phyloP scores from a whole-genome alignment of 1,140 invertebrate species.

The Papilio dardanus region DNA sequence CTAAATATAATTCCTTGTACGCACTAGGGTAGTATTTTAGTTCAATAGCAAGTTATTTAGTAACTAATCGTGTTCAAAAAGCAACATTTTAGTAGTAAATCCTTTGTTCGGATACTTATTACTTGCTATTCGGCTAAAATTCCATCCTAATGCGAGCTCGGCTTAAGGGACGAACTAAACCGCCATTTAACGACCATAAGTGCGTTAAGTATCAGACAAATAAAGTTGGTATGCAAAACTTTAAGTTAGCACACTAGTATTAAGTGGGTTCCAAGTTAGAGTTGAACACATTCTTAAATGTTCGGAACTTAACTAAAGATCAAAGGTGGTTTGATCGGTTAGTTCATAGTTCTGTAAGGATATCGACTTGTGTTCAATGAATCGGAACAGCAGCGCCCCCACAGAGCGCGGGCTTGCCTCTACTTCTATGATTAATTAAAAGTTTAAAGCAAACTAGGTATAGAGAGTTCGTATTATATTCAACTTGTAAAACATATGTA shows the following conservation, averaged over 20 bases:
- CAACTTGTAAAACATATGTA: background rate
- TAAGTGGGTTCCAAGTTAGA: constrained; percentile 3
- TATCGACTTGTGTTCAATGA: background rate
- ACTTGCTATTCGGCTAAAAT: too few species aligned
- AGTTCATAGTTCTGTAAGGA: constrained; percentile 6
- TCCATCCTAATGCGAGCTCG: too few species aligned
- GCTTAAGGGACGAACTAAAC: too few species aligned
- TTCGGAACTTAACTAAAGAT: background rate
- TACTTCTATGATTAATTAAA: constrained; percentile 1
- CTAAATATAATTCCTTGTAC: too few species aligned
- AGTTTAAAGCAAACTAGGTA: background rate
- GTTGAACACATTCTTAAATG: background rate
- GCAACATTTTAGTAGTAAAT: too few species aligned
- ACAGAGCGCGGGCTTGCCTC: background rate
- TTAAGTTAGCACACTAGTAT: background rate
- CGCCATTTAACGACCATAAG: too few species aligned
- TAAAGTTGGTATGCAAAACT: background rate
- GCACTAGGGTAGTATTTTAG: too few species aligned
- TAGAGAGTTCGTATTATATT: too few species aligned
- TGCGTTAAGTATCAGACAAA: too few species aligned
- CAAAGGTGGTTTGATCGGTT: background rate
- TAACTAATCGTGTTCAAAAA: too few species aligned
- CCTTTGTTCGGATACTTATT: too few species aligned
- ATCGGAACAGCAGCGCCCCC: background rate
- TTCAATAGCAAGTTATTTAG: too few species aligned